Evolutionary conservation across 2,113 vertebrate species (phyloP).

Genomic region (Eudyptes chrysolophus): DNA sequence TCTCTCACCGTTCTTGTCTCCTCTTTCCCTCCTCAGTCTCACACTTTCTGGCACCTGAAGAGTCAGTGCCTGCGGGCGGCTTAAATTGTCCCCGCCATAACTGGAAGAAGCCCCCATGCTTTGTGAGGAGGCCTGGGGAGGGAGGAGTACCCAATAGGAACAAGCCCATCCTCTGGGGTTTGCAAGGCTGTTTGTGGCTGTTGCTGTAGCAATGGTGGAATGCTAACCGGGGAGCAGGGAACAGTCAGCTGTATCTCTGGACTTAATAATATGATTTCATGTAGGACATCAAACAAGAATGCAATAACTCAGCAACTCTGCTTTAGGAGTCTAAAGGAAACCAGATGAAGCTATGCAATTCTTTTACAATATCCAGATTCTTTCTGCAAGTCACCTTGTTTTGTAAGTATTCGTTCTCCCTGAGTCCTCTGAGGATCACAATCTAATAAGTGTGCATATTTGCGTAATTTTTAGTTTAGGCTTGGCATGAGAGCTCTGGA

Average conservation of each 20-base stretch:
- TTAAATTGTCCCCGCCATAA: not conserved
- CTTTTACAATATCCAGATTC: not conserved
- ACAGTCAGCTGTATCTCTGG: conserved; percentile 40
- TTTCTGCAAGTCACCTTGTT: not conserved
- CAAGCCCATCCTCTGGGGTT: not conserved
- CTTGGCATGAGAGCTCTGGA: not conserved
- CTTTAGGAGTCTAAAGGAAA: conserved; percentile 45
- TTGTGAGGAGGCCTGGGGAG: not conserved
- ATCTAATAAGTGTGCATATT: not conserved
- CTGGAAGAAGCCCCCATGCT: not conserved
- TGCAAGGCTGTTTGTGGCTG: conserved; percentile 18
- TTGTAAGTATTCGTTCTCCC: not conserved
- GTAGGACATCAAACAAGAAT: conserved; percentile 68
- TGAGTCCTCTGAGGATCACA: not conserved
- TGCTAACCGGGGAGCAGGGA: not conserved
- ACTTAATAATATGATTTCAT: conserved; percentile 54
- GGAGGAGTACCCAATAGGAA: rapidly evolving
- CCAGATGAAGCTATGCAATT: conserved; percentile 43
- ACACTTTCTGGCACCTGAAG: not conserved
- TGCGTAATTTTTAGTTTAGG: not conserved
- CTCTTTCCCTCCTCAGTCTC: not conserved
- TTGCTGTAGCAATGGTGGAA: conserved; percentile 16
- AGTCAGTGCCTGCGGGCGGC: rapidly evolving
- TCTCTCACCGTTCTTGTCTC: too few species aligned
- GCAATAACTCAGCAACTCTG: conserved; percentile 56